A percentile compares a stretch with the other conserved stretches of the same genome.
phyloP scores from a whole-genome alignment of 1,140 invertebrate species.

The Halyomorpha halys region DNA sequence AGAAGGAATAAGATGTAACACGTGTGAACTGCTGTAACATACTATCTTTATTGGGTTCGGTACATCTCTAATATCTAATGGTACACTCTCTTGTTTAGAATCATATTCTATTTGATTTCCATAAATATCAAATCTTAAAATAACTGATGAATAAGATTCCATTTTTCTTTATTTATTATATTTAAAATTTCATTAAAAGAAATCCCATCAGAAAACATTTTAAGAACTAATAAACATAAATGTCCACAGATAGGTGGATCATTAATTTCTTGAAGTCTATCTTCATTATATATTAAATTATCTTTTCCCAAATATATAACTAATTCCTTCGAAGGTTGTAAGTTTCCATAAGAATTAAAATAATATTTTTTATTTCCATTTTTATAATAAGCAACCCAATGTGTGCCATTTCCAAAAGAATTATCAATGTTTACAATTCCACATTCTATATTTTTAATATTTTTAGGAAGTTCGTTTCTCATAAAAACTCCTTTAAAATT shows the following conservation, averaged over 20 bases:
- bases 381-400: too few relatives aligned
- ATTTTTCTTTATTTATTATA: not conserved
- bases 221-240: constrained; percentile 9
- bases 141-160: constrained; percentile 5
- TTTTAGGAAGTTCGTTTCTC: not conserved
- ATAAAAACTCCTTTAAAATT: not conserved
- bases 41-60: too few relatives aligned
- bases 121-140: constrained; percentile 1
- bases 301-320: too few relatives aligned
- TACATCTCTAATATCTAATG: too few relatives aligned
- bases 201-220: not conserved
- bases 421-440: not conserved
- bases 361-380: too few relatives aligned
- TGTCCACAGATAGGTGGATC: constrained; percentile 3
- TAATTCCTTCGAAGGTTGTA: too few relatives aligned
- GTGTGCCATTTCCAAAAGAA: not conserved
- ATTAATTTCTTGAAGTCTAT: too few relatives aligned
- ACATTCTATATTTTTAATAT: not conserved
- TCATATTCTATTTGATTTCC: constrained; percentile 1
- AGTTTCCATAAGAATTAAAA: too few relatives aligned
- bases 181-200: constrained; percentile 1
- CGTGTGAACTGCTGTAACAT: too few relatives aligned
- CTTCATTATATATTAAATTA: too few relatives aligned
- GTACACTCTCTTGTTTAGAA: too few relatives aligned
- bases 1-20: too few relatives aligned